These are phyloP conservation scores for Momotus momota DNA, from an alignment of 2,797 vertebrate species.

Conservation along the genomic window DNA sequence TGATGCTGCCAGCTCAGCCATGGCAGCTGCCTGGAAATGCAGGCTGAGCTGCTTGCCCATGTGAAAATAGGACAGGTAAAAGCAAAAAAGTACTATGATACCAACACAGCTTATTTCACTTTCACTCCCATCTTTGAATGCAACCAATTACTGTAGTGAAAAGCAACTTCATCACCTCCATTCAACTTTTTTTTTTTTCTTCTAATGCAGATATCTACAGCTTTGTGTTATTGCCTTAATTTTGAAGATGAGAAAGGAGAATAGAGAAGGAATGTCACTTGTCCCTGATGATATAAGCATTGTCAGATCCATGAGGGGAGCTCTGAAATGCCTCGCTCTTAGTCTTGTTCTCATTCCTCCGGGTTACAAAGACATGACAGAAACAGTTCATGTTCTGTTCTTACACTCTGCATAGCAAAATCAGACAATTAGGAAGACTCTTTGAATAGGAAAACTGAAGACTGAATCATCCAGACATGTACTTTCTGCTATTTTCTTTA, in stretches of 20 bases:
- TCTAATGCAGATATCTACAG: not conserved
- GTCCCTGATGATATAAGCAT: constrained; percentile 8
- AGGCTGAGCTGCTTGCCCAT: not conserved
- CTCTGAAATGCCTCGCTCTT: constrained; percentile 37
- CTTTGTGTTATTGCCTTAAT: constrained; percentile 32
- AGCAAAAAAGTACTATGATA: not conserved
- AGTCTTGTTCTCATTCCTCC: constrained; percentile 44
- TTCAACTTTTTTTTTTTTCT: not conserved
- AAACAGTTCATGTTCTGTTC: constrained; percentile 13
- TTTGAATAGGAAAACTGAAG: constrained; percentile 7
- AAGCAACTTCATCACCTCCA: not conserved
- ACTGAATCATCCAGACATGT: not conserved
- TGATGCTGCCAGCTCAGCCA: not conserved
- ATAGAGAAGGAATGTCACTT: constrained; percentile 31
- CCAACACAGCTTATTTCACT: not conserved
- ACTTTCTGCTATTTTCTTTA: not conserved
- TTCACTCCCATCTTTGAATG: not conserved
- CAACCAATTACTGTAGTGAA: constrained; percentile 16
- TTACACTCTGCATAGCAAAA: constrained; percentile 17
- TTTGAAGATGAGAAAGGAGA: constrained; percentile 32
- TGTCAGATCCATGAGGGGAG: constrained; percentile 23
- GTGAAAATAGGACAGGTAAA: constrained; percentile 36
- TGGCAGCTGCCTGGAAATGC: not conserved
- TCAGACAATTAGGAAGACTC: constrained; percentile 16
- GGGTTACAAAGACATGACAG: constrained; percentile 38